phyloP scores from a whole-genome alignment of 1,140 invertebrate genomes.

The Drosophila bipectinata region DNA sequence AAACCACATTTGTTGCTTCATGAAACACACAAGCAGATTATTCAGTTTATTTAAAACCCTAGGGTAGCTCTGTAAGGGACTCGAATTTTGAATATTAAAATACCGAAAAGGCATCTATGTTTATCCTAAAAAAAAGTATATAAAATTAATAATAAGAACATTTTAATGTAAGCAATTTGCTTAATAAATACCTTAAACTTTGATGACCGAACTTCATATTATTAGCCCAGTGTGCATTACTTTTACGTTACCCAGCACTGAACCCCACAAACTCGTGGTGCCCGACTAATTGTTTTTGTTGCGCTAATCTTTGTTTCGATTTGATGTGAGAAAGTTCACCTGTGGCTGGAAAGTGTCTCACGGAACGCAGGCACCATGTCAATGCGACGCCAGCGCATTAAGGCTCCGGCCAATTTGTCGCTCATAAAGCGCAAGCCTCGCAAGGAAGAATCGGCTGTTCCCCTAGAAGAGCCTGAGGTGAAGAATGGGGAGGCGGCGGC shows the following conservation, averaged over 20 bases:
- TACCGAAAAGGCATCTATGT: too few species aligned
- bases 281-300: conserved; percentile 26
- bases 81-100: too few species aligned
- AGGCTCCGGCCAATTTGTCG: conserved; percentile 84
- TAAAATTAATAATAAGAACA: too few species aligned
- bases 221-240: conserved; percentile 7
- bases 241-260: conserved; percentile 33
- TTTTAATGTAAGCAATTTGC: too few species aligned
- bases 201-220: too few species aligned
- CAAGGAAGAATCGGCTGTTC: conserved; percentile 44
- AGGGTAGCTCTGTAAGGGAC: too few species aligned
- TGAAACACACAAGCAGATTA: too few species aligned
- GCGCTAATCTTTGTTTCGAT: conserved; percentile 12
- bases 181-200: too few species aligned
- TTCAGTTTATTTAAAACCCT: too few species aligned
- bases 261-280: conserved; percentile 39
- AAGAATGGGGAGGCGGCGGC: conserved; percentile 6
- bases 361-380: conserved; percentile 57
- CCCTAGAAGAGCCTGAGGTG: conserved; percentile 21
- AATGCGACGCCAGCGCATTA: conserved; percentile 85
- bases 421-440: conserved; percentile 71
- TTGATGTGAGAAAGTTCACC: conserved; percentile 57
- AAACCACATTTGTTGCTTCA: too few species aligned
- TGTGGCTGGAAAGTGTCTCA: conserved; percentile 13
- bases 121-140: too few species aligned